Conservation (phyloP, 2,888 invertebrate genomes). For the Rhodophaea formosa region DNA sequence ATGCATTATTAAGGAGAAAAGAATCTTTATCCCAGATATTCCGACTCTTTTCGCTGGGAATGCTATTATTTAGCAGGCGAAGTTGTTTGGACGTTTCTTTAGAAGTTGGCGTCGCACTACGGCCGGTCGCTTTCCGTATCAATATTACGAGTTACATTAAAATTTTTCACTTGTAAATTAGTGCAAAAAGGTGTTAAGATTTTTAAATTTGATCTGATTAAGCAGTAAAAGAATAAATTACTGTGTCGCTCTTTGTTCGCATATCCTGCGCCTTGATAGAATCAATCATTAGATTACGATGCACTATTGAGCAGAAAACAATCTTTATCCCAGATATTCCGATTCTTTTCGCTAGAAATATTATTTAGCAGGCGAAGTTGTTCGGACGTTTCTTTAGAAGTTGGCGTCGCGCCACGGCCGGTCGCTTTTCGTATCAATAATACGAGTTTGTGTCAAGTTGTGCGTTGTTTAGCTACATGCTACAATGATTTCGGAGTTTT, state of each 20-base stretch:
- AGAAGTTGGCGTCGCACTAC: constrained; percentile 39
- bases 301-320: too few relatives aligned
- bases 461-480: constrained; percentile 3
- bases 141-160: constrained; percentile 9
- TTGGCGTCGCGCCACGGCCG: constrained; percentile 35
- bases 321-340: neutral
- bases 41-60: neutral
- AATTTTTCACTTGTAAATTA: too few relatives aligned
- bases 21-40: neutral
- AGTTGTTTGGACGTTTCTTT: constrained; percentile 35
- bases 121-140: neutral
- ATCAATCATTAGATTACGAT: too few relatives aligned
- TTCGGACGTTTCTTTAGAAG: constrained; percentile 34
- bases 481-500: neutral
- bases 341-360: neutral
- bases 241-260: too few relatives aligned
- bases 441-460: constrained; percentile 3
- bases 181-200: too few relatives aligned
- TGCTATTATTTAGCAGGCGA: constrained; percentile 25
- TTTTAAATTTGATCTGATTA: too few relatives aligned
- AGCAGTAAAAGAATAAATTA: too few relatives aligned
- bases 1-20: too few relatives aligned
- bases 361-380: constrained; percentile 30
- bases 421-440: constrained; percentile 1
- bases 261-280: too few relatives aligned